These are phyloP conservation scores for Dilophus febrilis DNA, from an alignment of 2,888 invertebrate genomes.

Conservation along the genomic window DNA sequence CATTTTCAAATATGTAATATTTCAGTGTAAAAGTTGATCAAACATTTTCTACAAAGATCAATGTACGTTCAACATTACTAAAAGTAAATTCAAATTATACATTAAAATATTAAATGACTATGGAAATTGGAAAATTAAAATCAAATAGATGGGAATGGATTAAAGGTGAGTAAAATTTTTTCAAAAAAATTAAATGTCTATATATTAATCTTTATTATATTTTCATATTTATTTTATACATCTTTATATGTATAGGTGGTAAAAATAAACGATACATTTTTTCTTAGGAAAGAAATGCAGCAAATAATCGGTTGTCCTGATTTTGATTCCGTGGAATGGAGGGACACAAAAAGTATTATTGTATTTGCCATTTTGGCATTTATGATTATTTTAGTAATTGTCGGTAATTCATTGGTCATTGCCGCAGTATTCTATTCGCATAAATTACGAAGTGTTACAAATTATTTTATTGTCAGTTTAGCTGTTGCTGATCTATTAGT, in stretches of 20 bases:
- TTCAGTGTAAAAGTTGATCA: too few species aligned
- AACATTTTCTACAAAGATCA: too few species aligned
- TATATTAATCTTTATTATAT: too few species aligned
- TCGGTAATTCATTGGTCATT: constrained; percentile 82
- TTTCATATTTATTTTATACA: too few species aligned
- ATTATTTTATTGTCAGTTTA: constrained; percentile 90
- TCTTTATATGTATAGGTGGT: constrained; percentile 15
- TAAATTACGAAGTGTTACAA: constrained; percentile 87
- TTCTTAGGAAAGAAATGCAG: constrained; percentile 48
- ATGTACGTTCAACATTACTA: too few species aligned
- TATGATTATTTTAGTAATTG: constrained; percentile 76
- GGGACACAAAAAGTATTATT: constrained; percentile 56
- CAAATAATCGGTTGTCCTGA: constrained; percentile 57
- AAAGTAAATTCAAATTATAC: too few species aligned
- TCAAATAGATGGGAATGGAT: constrained; percentile 6
- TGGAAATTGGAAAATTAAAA: constrained; percentile 4
- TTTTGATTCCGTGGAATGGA: constrained; percentile 67
- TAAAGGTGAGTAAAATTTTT: constrained; percentile 1
- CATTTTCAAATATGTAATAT: too few species aligned
- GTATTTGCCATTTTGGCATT: constrained; percentile 62
- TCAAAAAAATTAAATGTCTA: too few species aligned
- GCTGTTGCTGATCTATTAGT: constrained; percentile 92
- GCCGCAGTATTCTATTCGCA: constrained; percentile 80
- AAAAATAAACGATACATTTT: constrained; percentile 36
- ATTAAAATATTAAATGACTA: too few species aligned